Conservation (phyloP, 1,140 invertebrate species). For the Leptinotarsa lineolata region DNA sequence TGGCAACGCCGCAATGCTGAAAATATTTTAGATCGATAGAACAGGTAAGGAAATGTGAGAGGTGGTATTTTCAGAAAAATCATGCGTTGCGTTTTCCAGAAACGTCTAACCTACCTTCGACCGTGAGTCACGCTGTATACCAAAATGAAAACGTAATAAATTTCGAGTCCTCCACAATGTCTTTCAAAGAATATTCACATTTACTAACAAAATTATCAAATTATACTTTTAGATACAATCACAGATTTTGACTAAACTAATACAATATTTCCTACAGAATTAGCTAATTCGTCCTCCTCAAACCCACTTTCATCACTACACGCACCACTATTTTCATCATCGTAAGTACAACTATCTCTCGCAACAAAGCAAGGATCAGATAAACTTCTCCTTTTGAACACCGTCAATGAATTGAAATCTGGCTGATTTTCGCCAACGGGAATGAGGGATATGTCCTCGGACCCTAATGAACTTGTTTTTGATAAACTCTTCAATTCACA, state of each 20-base stretch:
- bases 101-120: too few species aligned
- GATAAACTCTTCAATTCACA: constrained; percentile 40
- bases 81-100: too few species aligned
- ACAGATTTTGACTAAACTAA: constrained; percentile 34
- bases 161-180: too few species aligned
- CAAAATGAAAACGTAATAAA: too few species aligned
- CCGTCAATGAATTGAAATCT: constrained; percentile 55
- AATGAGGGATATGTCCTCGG: constrained; percentile 53
- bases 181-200: too few species aligned
- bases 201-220: constrained; percentile 1
- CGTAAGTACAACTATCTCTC: constrained; percentile 50
- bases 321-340: constrained; percentile 61
- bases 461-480: constrained; percentile 39
- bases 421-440: constrained; percentile 52
- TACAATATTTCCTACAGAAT: constrained; percentile 44
- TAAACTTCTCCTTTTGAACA: constrained; percentile 38
- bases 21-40: too few species aligned
- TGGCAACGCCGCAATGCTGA: too few species aligned
- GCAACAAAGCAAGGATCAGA: constrained; percentile 16
- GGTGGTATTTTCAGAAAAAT: too few species aligned
- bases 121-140: too few species aligned
- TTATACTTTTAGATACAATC: constrained; percentile 14
- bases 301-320: constrained; percentile 64
- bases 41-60: too few species aligned
- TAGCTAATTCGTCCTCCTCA: constrained; percentile 58